These are phyloP conservation scores for Diorhabda elongata DNA, from an alignment of 1,140 invertebrate species.

Conservation along the genomic window DNA sequence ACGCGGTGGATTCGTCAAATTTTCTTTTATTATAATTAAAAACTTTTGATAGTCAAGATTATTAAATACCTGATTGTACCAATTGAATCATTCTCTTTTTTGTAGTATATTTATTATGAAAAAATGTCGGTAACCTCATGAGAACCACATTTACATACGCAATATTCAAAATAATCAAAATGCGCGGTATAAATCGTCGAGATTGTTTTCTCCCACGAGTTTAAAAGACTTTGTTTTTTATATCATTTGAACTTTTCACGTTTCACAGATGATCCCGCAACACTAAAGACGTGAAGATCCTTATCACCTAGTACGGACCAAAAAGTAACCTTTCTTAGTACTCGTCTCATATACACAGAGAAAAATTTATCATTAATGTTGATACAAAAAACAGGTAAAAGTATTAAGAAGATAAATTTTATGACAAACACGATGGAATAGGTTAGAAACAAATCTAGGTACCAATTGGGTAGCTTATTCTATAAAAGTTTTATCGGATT, in stretches of 20 bases:
- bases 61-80: too few relatives aligned
- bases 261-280: conserved; percentile 32
- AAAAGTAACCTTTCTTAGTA: conserved; percentile 17
- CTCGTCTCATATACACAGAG: background rate
- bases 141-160: conserved; percentile 16
- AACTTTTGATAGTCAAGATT: too few relatives aligned
- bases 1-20: too few relatives aligned
- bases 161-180: conserved; percentile 19
- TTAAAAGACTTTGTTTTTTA: conserved; percentile 31
- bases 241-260: conserved; percentile 38
- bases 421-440: too few relatives aligned
- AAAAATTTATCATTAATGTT: background rate
- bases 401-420: too few relatives aligned
- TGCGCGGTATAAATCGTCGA: conserved; percentile 18
- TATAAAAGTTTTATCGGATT: too few relatives aligned
- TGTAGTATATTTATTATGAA: too few relatives aligned
- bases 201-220: conserved; percentile 30
- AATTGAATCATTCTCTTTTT: too few relatives aligned
- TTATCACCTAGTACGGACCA: conserved; percentile 23
- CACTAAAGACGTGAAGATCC: conserved; percentile 33
- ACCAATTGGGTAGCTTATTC: too few relatives aligned
- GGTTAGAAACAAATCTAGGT: too few relatives aligned
- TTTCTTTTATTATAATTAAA: too few relatives aligned
- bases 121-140: conserved; percentile 7
- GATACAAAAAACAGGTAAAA: too few relatives aligned